Percentiles rank a stretch among this genome's conserved stretches.
These are phyloP conservation scores for Lithophane ornitopus DNA, from an alignment of 2,888 invertebrate species.

Conservation along the genomic window DNA sequence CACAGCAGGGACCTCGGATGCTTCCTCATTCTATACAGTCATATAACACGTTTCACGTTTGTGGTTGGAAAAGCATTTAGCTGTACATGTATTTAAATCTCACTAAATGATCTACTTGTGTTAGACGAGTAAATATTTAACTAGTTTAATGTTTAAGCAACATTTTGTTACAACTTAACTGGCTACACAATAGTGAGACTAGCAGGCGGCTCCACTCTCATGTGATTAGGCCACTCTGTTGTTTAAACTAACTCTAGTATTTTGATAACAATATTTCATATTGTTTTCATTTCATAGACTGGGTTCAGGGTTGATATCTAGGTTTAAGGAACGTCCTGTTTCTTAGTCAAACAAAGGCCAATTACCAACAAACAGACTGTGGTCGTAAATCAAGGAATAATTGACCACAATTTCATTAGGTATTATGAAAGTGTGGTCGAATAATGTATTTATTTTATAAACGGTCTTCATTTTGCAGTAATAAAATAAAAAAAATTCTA, in stretches of 20 bases:
- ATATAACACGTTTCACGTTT: not conserved
- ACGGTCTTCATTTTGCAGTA: conserved; percentile 19
- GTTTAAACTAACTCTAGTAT: conserved; percentile 73
- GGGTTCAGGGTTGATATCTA: conserved; percentile 1
- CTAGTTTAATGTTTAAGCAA: conserved; percentile 63
- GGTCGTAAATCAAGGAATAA: not conserved
- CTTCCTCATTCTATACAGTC: not conserved
- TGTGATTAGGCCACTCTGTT: conserved; percentile 75
- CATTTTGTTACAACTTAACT: conserved; percentile 42
- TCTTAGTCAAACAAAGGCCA: not conserved
- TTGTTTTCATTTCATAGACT: conserved; percentile 50
- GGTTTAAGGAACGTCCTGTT: conserved; percentile 22
- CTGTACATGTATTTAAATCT: not conserved
- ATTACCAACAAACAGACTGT: not conserved
- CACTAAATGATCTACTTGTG: conserved; percentile 13
- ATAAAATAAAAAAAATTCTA: conserved; percentile 24
- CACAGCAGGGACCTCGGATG: conserved; percentile 13
- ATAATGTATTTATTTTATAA: conserved; percentile 29
- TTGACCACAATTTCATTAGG: conserved; percentile 16
- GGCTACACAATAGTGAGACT: conserved; percentile 79
- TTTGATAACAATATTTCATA: conserved; percentile 74
- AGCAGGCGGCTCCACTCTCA: conserved; percentile 62
- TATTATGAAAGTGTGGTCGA: conserved; percentile 14
- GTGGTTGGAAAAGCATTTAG: not conserved
- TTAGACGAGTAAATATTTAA: conserved; percentile 46